These are phyloP conservation scores for Bombus fervidus DNA, from an alignment of 1,140 invertebrate species.

Conservation along the genomic window DNA sequence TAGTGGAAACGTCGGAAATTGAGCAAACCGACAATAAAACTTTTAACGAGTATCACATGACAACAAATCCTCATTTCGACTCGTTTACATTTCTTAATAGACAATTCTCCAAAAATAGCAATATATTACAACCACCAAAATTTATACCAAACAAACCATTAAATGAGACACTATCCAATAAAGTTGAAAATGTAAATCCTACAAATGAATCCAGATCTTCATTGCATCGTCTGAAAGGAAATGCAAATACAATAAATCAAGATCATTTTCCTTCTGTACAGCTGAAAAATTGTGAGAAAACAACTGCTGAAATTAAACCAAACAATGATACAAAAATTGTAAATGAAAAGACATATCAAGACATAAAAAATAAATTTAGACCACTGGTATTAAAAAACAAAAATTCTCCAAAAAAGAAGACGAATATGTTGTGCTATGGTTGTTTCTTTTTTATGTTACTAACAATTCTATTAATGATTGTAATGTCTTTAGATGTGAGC, in stretches of 20 bases:
- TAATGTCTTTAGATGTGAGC: conserved; percentile 56
- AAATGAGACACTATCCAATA: conserved; percentile 5
- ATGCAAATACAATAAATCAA: background rate
- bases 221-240: too few relatives aligned
- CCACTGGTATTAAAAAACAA: conserved; percentile 50
- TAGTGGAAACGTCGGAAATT: conserved; percentile 35
- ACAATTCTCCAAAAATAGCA: background rate
- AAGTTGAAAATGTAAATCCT: conserved; percentile 12
- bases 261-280: background rate
- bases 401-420: background rate
- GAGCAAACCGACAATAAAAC: background rate
- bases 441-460: conserved; percentile 58
- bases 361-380: conserved; percentile 59
- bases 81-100: background rate
- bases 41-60: conserved; percentile 25
- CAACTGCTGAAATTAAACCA: background rate
- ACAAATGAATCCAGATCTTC: background rate
- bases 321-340: background rate
- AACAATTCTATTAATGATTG: conserved; percentile 34
- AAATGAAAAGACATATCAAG: conserved; percentile 24
- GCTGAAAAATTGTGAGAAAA: background rate
- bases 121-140: background rate
- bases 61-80: background rate
- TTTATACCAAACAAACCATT: background rate
- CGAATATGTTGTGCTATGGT: background rate